phyloP scores from a whole-genome alignment of 1,140 invertebrate species.

The Drosophila sechellia region DNA sequence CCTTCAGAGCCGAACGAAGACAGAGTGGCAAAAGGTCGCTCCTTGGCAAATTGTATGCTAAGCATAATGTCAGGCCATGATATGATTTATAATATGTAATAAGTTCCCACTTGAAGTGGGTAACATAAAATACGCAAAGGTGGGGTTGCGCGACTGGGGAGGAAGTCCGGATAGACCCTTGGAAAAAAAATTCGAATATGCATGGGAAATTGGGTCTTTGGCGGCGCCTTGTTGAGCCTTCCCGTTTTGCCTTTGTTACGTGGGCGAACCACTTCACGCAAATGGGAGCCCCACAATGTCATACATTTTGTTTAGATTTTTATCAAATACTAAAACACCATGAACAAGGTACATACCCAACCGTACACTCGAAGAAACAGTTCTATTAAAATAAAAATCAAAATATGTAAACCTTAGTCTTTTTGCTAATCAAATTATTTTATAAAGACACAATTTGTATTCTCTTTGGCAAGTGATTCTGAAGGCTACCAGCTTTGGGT shows the following conservation, averaged over 20 bases:
- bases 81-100: slow-evolving; percentile 82
- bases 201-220: slow-evolving; percentile 54
- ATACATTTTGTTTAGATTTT: slow-evolving; percentile 80
- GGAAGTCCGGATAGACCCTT: background rate
- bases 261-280: slow-evolving; percentile 41
- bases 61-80: slow-evolving; percentile 76
- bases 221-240: slow-evolving; percentile 20
- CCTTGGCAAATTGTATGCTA: slow-evolving; percentile 69
- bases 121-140: slow-evolving; percentile 66
- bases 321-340: slow-evolving; percentile 77
- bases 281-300: slow-evolving; percentile 61
- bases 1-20: slow-evolving; percentile 24
- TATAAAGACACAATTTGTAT: background rate
- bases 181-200: slow-evolving; percentile 42
- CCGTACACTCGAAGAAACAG: slow-evolving; percentile 5
- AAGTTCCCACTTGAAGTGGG: slow-evolving; percentile 72
- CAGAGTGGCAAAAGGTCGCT: slow-evolving; percentile 47
- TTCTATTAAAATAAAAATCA: background rate
- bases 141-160: background rate
- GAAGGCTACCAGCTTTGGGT: too few relatives aligned
- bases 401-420: background rate
- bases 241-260: slow-evolving; percentile 24
- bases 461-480: too few relatives aligned
- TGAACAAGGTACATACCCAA: slow-evolving; percentile 64
- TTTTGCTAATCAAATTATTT: background rate